Base-by-base conservation (phyloP, 2,797 vertebrate genomes). In the Rachycentron canadum region DNA sequence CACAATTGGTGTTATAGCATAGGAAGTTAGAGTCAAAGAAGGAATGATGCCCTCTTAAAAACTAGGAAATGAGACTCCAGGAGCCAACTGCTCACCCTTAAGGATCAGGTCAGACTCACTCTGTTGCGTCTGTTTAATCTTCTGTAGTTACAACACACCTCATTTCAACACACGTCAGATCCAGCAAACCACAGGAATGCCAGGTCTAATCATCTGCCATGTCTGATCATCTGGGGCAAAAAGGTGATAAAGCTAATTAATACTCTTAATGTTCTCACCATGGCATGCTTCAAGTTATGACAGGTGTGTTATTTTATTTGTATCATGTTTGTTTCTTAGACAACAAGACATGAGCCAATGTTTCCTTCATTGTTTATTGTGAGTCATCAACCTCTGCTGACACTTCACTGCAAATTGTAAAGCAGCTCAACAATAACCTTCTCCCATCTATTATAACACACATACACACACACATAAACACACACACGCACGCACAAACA, bases 11-110 rank as follows among this genome's bases (percentile, higher is more conserved):
- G 93, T 91, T 88, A 79, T 89, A 93, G 90, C 89, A 96, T 88
- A 96, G 96, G 97, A 98, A 98, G 93, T 91, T 69, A 84, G 91
- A 93, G 95, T 95, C 94, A 93, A 94, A 93, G 94, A 92, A 96
- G 96, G 97, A 97, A 98, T 97, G 95, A 96, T 96, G 93, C 93
- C 91, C 95, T 95, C 96, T 97, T 96, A 95, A 97, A 97, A 96
- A 96, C 64, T 88, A 97, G 97, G 97, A 99, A 98, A 96, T 95
- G 94, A 96, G 95, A 91, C 93, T 96, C 93, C 96, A 97, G 97
- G 97, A 98, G 95, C 93, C 95, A 95, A 96, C 95, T 96, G 92
- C 95, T 96, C 95, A 95, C 94, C 96, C 95, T 95, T 94, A 95
- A 95, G 88, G 93, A 96, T 66, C 63, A 69, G 85, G 87, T 86